Base-by-base conservation (phyloP, 2,888 invertebrate genomes). In the Acrobasis consociella region DNA sequence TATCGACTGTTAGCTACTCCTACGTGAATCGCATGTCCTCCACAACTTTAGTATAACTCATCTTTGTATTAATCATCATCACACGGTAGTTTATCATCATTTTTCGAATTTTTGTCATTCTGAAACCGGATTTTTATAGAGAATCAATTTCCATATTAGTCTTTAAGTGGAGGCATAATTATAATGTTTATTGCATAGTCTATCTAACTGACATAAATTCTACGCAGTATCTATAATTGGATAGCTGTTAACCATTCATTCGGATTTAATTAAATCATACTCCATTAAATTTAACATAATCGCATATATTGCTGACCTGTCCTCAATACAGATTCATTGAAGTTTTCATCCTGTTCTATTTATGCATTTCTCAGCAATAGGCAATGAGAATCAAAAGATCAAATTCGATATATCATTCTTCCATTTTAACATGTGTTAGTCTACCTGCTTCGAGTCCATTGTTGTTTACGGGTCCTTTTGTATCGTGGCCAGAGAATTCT, bases 401-500 rank as follows among this genome's bases (percentile, higher is more conserved):
- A 42, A 46, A 58, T 58, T 22, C 46, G 17, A 58, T 46, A 46
- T 22, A 58, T n/a, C 13, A 22, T 22, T 42, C 22, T 58, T 13
- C 7, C 17, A 17, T 46, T 46, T 46, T 10, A 46, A 42, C 31
- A 38, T 50, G 51, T 52, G 50, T 52, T 22, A 16, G 7, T 39
- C 63, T 72, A 72, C 71, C 71, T 72, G 72, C 62, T 16, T n/a
- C 49, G 39, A 49, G 46, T 17, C 65, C 49, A 65, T 71, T 71
- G 69, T 71, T 63, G 55, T 55, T 60, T 22, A 5, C 16, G 42
- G 50, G 58, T 55, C 64, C 65, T 64, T 66, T 68, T 66, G 66
- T 64, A 51, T 42, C 58, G 49, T 46, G 53, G 13, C 49, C 50
- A 37, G 56, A 55, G 58, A 61, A 64, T 56, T 58, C 55, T 59